Conservation (phyloP, 2,888 invertebrate genomes). For the Morpho achilles region DNA sequence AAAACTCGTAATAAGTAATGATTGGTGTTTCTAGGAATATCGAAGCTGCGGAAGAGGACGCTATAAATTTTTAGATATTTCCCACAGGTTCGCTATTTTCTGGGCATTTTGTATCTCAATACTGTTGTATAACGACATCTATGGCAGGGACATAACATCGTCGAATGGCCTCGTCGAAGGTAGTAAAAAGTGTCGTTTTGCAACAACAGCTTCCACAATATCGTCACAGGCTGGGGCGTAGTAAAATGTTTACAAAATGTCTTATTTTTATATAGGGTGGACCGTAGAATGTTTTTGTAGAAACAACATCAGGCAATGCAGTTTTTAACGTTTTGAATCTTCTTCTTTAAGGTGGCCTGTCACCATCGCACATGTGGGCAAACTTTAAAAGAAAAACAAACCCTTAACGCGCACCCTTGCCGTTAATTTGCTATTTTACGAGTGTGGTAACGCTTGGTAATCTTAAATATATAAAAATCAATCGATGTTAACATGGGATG, state of each 20-base stretch:
- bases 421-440: too few species aligned
- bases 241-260: slow-evolving; percentile 76
- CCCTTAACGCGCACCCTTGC: too few species aligned
- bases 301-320: too few species aligned
- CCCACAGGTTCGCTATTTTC: slow-evolving; percentile 22
- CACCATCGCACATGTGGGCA: too few species aligned
- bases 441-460: too few species aligned
- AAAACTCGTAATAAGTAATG: slow-evolving; percentile 7
- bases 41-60: slow-evolving; percentile 13
- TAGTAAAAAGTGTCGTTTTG: slow-evolving; percentile 70
- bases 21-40: slow-evolving; percentile 4
- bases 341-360: too few species aligned
- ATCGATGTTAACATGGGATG: too few species aligned
- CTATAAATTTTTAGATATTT: slow-evolving; percentile 19
- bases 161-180: slow-evolving; percentile 55
- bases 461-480: too few species aligned
- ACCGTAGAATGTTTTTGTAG: slow-evolving; percentile 63
- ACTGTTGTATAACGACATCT: slow-evolving; percentile 29
- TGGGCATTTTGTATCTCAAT: slow-evolving; percentile 23
- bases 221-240: slow-evolving; percentile 70
- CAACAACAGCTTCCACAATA: slow-evolving; percentile 68
- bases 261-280: slow-evolving; percentile 58
- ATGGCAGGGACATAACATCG: slow-evolving; percentile 36
- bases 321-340: too few species aligned
- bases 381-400: too few species aligned